Base-by-base conservation (phyloP, 2,888 invertebrate species). In the Acanthosepion lycidas region DNA sequence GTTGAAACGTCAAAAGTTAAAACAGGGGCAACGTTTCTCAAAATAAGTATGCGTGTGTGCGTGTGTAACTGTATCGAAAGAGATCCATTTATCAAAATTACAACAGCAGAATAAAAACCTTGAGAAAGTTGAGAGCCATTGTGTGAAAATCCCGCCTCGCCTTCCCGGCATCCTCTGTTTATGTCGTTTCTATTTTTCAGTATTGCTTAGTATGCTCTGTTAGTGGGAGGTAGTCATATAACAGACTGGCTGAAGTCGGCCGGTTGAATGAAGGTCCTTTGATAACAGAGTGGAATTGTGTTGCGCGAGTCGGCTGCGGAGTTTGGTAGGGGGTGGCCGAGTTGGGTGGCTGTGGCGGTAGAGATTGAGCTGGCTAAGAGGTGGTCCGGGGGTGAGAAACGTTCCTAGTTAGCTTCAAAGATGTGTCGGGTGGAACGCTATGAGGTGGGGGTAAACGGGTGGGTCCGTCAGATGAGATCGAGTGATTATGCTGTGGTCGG, bases 401-500 rank as follows among this genome's bases (percentile, higher is more conserved):
- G 59, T 59, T 59, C 59, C 59, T 59, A 78, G 15, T 18, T n/a
- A 33, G n/a, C 78, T 78, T 78, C 78, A 78, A 78, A 78, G 78
- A 78, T 9, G 78, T 78, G n/a, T 78, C 78, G 78, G 78, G 78
- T 78, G 78, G n/a, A 78, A 33, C 9, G 33, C 33, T 78, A 33
- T 78, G 18, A 5, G 78, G n/a, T 1, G n/a, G n/a, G 12, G n/a
- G n/a, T 33, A n/a, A n/a, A 33, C 12, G 78, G 78, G 78, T 9
- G 1, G n/a, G n/a, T 20, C 8, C 9, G 78, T 78, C 9, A 78
- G n/a, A 78, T 78, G 78, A 78, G 78, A 78, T 33, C 78, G 78
- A n/a, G 78, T 78, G 78, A 78, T 78, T 78, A 78, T 78, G 78
- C 33, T 78, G n/a, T 78, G 78, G 78, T n/a, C 78, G n/a, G 78